These are phyloP conservation scores for Python bivittatus DNA, from an alignment of 2,113 vertebrate genomes.

Conservation along the genomic window DNA sequence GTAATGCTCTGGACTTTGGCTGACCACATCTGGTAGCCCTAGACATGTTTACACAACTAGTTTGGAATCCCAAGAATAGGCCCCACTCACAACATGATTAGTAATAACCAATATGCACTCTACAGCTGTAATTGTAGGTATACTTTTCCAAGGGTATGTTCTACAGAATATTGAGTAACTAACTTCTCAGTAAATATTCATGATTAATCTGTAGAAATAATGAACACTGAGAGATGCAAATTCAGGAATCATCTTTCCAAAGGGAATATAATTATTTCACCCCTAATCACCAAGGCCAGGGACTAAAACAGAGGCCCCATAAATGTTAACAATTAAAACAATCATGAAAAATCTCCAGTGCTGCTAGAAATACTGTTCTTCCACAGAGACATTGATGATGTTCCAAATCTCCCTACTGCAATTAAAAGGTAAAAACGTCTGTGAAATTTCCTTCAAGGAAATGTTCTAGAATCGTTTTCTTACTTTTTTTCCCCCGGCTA, in stretches of 20 bases:
- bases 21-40: too few relatives aligned
- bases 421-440: background rate
- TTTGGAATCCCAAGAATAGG: background rate
- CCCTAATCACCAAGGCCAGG: background rate
- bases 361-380: slow-evolving; percentile 3
- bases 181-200: background rate
- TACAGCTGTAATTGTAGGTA: background rate
- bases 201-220: background rate
- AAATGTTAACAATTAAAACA: background rate
- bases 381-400: background rate
- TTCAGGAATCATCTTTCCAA: background rate
- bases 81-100: background rate
- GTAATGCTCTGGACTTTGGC: too few relatives aligned
- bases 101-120: background rate
- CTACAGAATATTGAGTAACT: background rate
- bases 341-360: background rate
- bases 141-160: background rate
- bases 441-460: background rate
- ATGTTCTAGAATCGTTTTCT: background rate
- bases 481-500: background rate
- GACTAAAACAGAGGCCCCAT: background rate
- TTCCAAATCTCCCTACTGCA: background rate
- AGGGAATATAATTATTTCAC: background rate
- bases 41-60: too few relatives aligned
- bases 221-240: background rate